Base-by-base conservation (phyloP, 92 coral and sea anemone species). In the Zoanthus sansibaricus region DNA sequence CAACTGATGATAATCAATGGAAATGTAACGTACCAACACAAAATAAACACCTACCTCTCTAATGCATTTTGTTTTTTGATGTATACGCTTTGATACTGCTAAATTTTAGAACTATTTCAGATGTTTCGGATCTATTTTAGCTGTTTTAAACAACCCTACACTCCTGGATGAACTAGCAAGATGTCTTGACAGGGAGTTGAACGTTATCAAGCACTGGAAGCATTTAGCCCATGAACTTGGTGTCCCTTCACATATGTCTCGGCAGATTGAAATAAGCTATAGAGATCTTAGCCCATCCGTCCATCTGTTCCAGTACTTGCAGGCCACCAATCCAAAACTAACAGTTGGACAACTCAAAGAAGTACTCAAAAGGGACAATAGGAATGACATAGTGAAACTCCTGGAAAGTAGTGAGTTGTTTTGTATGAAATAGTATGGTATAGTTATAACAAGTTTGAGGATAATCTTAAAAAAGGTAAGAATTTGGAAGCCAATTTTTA, bases 251-350 rank as follows among this genome's bases (percentile, higher is more conserved):
- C 15, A 37, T 31, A 49, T 77, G 15, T 77, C 82, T 25, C 32
- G 82, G 82, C 82, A 77, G 47, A 55, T 77, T 56, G 82, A 77
- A 69, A 54, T 77, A 46, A 9, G 30, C 25, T 30, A 56, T 42
- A 30, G 70, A 32, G 69, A 31, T 47, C 82, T 51, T 58, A 77
- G 82, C 30, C 82, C 82, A 0, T 54, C 64, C 62, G 17, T 76
- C n/a, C 14, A 52, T 32, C 80, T 76, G n/a, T 76, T 76, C 25
- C 66, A 76, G 64, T 21, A 76, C 42, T 76, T 76, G n/a, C 46
- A 20, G 64, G 64, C 51, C 8, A 51, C 7, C 1, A 20, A 51
- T 7, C 44, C 80, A 13, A 18, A n/a, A 14, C 25, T 76, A 52
- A 76, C 64, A 8, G 80, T 76, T 11, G 7, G 2, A 18, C 66